Evolutionary conservation across 2,888 invertebrate species (phyloP).

Genomic region (Anorthoa munda): DNA sequence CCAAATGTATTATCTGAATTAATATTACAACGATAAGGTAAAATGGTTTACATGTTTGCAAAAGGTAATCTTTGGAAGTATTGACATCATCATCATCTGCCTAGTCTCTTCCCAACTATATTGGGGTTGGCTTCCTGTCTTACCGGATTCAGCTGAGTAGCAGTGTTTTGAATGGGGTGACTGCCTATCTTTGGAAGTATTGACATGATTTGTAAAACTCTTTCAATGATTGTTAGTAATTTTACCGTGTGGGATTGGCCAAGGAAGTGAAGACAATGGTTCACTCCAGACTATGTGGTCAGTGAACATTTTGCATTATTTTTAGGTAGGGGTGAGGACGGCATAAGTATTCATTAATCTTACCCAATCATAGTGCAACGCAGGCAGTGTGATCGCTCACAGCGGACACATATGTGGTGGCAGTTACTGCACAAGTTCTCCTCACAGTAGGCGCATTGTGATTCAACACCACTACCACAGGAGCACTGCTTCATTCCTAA

Average conservation of each 20-base stretch:
- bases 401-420: constrained; percentile 74
- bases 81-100: too few relatives aligned
- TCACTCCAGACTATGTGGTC: neutral
- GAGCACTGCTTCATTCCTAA: constrained; percentile 64
- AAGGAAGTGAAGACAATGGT: too few relatives aligned
- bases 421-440: constrained; percentile 75
- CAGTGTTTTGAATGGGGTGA: too few relatives aligned
- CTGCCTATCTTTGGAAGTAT: too few relatives aligned
- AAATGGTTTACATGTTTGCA: too few relatives aligned
- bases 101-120: too few relatives aligned
- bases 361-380: constrained; percentile 81
- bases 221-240: neutral
- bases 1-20: too few relatives aligned
- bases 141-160: too few relatives aligned
- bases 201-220: neutral
- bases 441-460: constrained; percentile 82
- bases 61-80: too few relatives aligned
- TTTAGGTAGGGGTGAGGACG: neutral
- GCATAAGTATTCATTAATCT: constrained; percentile 31
- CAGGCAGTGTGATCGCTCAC: constrained; percentile 75
- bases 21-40: too few relatives aligned
- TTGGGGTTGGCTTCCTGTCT: too few relatives aligned
- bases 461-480: constrained; percentile 70
- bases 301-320: neutral
- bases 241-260: neutral